Percentiles rank a stretch among this genome's conserved stretches.
phyloP scores from a whole-genome alignment of 2,113 vertebrate species.

The Leptobrachium ailaonicum region DNA sequence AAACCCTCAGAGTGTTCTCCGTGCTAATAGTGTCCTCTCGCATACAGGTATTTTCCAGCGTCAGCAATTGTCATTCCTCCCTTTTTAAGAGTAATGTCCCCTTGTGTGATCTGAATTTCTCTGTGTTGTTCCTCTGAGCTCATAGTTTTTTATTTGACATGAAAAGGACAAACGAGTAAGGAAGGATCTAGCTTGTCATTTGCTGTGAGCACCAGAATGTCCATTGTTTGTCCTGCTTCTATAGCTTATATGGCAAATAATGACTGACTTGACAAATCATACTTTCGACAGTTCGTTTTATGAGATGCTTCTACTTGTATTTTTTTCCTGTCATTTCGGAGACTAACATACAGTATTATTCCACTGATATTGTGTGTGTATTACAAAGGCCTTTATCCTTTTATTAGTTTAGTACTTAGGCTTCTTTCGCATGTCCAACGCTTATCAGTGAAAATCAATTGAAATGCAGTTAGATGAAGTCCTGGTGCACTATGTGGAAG shows the following conservation, averaged over 20 bases:
- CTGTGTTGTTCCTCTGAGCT: too few species aligned
- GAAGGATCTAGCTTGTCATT: too few species aligned
- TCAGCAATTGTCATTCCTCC: too few species aligned
- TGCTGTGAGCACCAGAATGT: too few species aligned
- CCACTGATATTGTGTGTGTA: constrained; percentile 59
- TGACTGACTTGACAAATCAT: constrained; percentile 35
- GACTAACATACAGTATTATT: constrained; percentile 51
- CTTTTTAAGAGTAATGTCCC: too few species aligned
- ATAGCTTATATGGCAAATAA: constrained; percentile 22
- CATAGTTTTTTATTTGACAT: too few species aligned
- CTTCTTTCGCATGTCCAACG: constrained; percentile 72
- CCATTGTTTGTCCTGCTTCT: not conserved
- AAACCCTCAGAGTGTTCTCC: too few species aligned
- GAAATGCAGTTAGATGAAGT: constrained; percentile 79
- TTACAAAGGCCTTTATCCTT: constrained; percentile 75
- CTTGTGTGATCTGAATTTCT: too few species aligned
- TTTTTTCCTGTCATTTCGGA: constrained; percentile 20
- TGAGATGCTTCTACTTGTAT: constrained; percentile 26
- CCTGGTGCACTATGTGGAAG: constrained; percentile 70
- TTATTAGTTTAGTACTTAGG: constrained; percentile 81
- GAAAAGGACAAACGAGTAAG: too few species aligned
- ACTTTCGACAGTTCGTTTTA: constrained; percentile 11
- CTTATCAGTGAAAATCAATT: constrained; percentile 82
- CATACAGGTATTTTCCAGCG: too few species aligned
- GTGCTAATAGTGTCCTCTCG: too few species aligned